These are phyloP conservation scores for Eupristina koningsbergeri DNA, from an alignment of 1,140 invertebrate genomes.

Conservation along the genomic window DNA sequence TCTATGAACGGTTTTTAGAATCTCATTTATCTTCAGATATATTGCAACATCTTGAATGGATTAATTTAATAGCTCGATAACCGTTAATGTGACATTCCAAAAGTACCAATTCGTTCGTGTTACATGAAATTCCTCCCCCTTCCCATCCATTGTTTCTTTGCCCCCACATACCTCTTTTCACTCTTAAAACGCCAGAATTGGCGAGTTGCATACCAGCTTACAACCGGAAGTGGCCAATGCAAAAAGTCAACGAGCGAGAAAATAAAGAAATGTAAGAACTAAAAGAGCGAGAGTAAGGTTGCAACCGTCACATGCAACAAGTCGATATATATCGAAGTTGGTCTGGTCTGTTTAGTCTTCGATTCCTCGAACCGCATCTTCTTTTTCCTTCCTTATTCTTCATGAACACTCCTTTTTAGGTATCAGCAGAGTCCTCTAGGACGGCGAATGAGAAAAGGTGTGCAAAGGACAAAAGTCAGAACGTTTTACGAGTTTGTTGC, in stretches of 20 bases:
- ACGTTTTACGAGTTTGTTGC: too few species aligned
- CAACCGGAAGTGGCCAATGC: slow-evolving; percentile 65
- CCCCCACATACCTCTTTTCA: background rate
- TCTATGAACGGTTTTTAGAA: too few species aligned
- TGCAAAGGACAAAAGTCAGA: too few species aligned
- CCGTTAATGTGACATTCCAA: background rate
- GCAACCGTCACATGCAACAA: background rate
- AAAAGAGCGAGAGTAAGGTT: background rate
- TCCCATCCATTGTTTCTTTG: background rate
- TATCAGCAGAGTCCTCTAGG: too few species aligned
- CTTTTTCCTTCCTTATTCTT: background rate
- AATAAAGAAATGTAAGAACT: slow-evolving; percentile 57
- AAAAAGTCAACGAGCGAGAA: slow-evolving; percentile 59
- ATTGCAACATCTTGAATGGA: too few species aligned
- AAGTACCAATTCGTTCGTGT: background rate
- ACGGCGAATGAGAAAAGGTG: too few species aligned
- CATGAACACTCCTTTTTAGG: too few species aligned
- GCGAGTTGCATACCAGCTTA: slow-evolving; percentile 54
- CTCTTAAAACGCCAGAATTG: background rate
- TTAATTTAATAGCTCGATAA: background rate
- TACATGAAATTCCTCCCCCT: too few species aligned
- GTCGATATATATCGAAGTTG: slow-evolving; percentile 7
- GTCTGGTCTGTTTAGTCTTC: background rate
- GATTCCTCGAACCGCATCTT: background rate
- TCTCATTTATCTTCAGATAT: too few species aligned